Percentiles rank a stretch among this genome's conserved stretches.
These are phyloP conservation scores for Chrosomus eos DNA, from an alignment of 2,797 vertebrate genomes.

Conservation along the genomic window DNA sequence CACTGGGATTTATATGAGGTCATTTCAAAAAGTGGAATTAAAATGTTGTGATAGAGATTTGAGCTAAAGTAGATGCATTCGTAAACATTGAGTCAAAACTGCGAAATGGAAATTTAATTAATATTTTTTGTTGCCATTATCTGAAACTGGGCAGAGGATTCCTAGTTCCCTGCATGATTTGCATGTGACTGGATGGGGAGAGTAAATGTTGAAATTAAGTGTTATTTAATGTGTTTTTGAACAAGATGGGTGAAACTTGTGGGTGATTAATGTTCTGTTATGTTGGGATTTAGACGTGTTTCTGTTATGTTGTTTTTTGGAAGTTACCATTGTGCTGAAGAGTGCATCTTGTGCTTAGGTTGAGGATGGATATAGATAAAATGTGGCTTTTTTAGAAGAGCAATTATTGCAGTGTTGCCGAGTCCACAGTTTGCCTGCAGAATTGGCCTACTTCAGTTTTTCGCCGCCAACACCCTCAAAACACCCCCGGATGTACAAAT, in stretches of 20 bases:
- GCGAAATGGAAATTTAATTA: not conserved
- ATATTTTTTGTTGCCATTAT: not conserved
- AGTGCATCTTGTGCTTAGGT: not conserved
- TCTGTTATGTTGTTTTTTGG: not conserved
- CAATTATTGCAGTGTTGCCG: not conserved
- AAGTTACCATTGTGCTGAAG: not conserved
- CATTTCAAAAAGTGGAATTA: not conserved
- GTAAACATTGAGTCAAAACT: not conserved
- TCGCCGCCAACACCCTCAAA: not conserved
- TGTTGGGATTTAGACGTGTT: not conserved
- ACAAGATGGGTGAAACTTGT: not conserved
- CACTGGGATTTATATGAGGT: not conserved
- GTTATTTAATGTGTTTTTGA: constrained; percentile 17
- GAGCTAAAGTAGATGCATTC: not conserved
- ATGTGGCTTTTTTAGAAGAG: not conserved
- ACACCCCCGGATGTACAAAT: not conserved
- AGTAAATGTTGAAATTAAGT: constrained; percentile 16
- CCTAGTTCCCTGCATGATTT: not conserved
- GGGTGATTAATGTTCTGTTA: constrained; percentile 1
- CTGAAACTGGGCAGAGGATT: not conserved
- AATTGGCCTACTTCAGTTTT: not conserved
- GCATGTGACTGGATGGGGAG: not conserved
- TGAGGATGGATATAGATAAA: not conserved
- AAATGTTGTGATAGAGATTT: not conserved
- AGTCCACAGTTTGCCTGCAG: not conserved